These are phyloP conservation scores for Parazoanthus atlanticus DNA, from an alignment of 92 coral and sea anemone genomes.

Conservation along the genomic window DNA sequence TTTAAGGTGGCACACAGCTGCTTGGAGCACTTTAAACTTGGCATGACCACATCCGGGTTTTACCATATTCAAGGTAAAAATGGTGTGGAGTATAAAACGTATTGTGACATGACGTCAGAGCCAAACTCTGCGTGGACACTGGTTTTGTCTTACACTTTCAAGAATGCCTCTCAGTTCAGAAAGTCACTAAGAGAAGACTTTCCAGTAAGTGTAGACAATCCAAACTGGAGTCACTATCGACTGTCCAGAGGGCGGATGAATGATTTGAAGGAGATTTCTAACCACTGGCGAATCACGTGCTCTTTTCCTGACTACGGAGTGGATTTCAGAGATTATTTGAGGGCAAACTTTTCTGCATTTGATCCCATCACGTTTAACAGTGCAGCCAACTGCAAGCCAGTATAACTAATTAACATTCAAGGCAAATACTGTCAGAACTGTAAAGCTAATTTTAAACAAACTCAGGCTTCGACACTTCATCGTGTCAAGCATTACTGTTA, in stretches of 20 bases:
- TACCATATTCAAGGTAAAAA: conserved; percentile 11
- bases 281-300: conserved; percentile 43
- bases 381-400: background rate
- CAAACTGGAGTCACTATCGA: conserved; percentile 38
- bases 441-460: background rate
- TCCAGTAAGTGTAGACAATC: background rate
- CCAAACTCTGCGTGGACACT: conserved; percentile 25
- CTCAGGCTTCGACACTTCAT: background rate
- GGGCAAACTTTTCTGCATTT: background rate
- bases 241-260: conserved; percentile 6
- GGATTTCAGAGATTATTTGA: conserved; percentile 22
- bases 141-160: conserved; percentile 22
- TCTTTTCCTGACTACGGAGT: conserved; percentile 37
- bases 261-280: background rate
- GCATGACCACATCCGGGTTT: conserved; percentile 20
- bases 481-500: background rate
- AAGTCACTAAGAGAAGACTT: background rate
- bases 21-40: conserved; percentile 3
- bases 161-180: background rate
- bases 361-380: background rate
- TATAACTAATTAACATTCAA: conserved; percentile 7
- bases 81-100: conserved; percentile 7
- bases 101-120: conserved; percentile 40
- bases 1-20: conserved; percentile 13
- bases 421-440: background rate